Evolutionary conservation across 2,888 invertebrate genomes (phyloP), one percentile per base, ranked within the genome.

Genomic region (Nephrocerus scutellatus): DNA sequence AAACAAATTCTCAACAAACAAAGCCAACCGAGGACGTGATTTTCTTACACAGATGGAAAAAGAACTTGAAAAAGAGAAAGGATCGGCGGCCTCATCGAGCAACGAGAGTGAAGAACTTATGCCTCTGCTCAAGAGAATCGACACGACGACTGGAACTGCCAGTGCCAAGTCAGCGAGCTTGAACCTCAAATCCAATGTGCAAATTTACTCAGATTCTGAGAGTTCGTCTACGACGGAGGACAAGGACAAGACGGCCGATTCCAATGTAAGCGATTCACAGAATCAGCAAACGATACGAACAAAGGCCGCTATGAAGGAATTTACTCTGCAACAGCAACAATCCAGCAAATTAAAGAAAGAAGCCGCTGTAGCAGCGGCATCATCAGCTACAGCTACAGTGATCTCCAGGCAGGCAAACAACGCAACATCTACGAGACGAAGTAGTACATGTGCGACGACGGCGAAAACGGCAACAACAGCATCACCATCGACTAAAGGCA

Each of bases 221-320:
- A 72, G 67, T 48, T 59, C 60, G 7, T 47, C 55, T 2, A 49
- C 53, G 6, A 46, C 35, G 30, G 49, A 50, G 28, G 56, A 60
- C 20, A 55, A 54, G 32, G 59, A 57, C 33, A 64, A 70, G 14
- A 61, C 69, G 22, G 74, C 81, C 1, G 81, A 80, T 57, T 77
- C 74, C 54, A 76, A 76, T 48, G 73, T 75, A 2, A 80, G 77
- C 56, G 82, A 83, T 65, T 78, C 80, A 6, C 79, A 80, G 54
- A 79, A 79, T 58, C 73, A 75, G 46, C 71, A 76, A 51, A 73
- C 72, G 30, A 74, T 85, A 47, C 75, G 85, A 52, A 88, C 87
- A 10, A 89, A 89, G 70, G 86, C 83, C 12, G 84, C 87, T 8
- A 81, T 87, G 65, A 89, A 89, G 66, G 85, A 87, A 60, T 88